Conservation (phyloP, 1,140 invertebrate species). For the Lethocerus indicus region DNA sequence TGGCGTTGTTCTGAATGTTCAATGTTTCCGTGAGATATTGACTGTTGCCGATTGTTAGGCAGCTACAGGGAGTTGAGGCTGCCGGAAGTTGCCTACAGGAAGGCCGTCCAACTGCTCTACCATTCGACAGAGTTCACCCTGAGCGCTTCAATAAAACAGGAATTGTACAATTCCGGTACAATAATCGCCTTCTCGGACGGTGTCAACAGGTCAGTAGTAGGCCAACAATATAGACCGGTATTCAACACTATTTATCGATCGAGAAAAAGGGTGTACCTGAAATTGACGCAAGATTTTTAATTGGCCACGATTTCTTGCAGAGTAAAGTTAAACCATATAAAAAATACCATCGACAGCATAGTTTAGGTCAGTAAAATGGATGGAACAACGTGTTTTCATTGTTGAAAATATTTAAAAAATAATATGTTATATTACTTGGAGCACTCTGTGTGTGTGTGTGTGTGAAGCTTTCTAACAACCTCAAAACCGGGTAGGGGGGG, state of each 20-base stretch:
- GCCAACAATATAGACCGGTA: neutral
- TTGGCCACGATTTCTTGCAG: neutral
- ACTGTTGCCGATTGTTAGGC: too few species aligned
- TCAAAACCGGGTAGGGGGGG: neutral
- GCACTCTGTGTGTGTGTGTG: neutral
- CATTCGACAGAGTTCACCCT: constrained; percentile 63
- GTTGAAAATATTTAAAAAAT: neutral
- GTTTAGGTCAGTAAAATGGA: neutral
- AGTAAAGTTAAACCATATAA: neutral
- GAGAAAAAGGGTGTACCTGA: neutral
- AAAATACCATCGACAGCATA: neutral
- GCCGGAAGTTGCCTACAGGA: constrained; percentile 41
- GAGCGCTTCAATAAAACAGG: constrained; percentile 55
- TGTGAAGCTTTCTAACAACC: neutral
- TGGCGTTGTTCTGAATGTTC: too few species aligned
- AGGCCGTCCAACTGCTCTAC: constrained; percentile 45
- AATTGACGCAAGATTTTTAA: neutral
- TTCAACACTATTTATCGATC: neutral
- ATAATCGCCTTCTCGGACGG: constrained; percentile 65
- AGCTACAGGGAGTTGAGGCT: constrained; percentile 54
- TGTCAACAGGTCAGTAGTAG: constrained; percentile 56
- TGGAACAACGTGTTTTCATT: neutral
- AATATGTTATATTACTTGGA: neutral
- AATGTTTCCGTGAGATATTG: too few species aligned
- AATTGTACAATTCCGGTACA: constrained; percentile 61